These are phyloP conservation scores for Sphaerodactylus townsendi DNA, from an alignment of 2,113 vertebrate species.

Conservation along the genomic window DNA sequence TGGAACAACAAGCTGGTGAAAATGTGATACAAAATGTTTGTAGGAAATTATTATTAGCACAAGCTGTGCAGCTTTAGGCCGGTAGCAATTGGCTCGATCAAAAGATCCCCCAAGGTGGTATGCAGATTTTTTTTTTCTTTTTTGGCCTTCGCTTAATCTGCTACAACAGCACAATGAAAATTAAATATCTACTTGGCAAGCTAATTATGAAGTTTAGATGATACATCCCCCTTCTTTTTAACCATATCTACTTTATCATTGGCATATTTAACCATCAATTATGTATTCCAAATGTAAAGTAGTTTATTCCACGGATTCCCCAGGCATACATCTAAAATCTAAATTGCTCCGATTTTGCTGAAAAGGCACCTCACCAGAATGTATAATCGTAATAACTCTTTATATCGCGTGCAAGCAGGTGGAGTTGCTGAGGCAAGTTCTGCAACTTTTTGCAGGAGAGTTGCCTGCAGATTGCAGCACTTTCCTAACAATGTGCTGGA, in stretches of 20 bases:
- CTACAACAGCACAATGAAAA: slow-evolving; percentile 18
- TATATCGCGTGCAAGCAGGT: not conserved
- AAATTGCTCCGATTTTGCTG: slow-evolving; percentile 19
- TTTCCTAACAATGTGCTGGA: not conserved
- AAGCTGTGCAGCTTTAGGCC: slow-evolving; percentile 41
- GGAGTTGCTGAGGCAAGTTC: not conserved
- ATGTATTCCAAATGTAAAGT: slow-evolving; percentile 15
- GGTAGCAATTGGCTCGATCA: slow-evolving; percentile 48
- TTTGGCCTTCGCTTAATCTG: slow-evolving; percentile 33
- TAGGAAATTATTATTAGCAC: not conserved
- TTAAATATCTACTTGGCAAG: slow-evolving; percentile 6
- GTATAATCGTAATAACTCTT: not conserved
- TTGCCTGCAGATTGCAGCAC: not conserved
- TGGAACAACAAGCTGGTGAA: not conserved
- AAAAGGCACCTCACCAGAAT: slow-evolving; percentile 5
- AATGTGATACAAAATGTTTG: not conserved
- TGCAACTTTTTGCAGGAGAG: not conserved
- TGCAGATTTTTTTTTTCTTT: slow-evolving; percentile 14
- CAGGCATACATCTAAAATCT: slow-evolving; percentile 5
- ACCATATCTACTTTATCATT: slow-evolving; percentile 7
- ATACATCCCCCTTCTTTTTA: slow-evolving; percentile 6
- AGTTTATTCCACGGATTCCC: slow-evolving; percentile 32
- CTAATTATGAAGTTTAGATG: slow-evolving; percentile 30
- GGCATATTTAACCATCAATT: slow-evolving; percentile 43
- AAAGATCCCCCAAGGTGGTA: slow-evolving; percentile 20